Evolutionary conservation across 2,888 invertebrate genomes (phyloP).

Genomic region (Agrochola macilenta): DNA sequence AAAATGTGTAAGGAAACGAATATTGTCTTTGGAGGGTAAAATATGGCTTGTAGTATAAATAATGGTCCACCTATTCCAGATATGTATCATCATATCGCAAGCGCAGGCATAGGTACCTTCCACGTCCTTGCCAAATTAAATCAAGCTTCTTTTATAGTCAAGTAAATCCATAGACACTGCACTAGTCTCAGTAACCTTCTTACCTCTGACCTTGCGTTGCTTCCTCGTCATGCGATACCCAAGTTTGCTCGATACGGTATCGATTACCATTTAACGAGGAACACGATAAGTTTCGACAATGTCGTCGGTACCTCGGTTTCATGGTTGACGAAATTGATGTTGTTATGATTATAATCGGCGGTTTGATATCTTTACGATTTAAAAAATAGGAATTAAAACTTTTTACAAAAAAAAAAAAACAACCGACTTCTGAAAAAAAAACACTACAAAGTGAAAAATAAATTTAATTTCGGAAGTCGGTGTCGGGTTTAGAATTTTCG

Average conservation of each 20-base stretch:
- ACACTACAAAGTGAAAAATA: too few relatives aligned
- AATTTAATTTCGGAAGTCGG: too few relatives aligned
- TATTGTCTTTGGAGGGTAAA: too few relatives aligned
- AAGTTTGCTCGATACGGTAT: slow-evolving; percentile 65
- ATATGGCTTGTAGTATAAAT: not conserved
- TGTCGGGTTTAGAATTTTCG: too few relatives aligned
- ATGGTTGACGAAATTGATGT: slow-evolving; percentile 25
- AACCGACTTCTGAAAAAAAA: too few relatives aligned
- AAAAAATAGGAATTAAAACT: too few relatives aligned
- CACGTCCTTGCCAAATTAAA: not conserved
- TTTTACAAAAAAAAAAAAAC: too few relatives aligned
- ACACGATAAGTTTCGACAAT: slow-evolving; percentile 45
- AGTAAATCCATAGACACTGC: slow-evolving; percentile 34
- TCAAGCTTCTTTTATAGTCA: not conserved
- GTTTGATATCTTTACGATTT: slow-evolving; percentile 18
- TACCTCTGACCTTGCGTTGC: slow-evolving; percentile 58
- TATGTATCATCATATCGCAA: too few relatives aligned
- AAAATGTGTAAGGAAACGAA: too few relatives aligned
- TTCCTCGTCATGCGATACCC: slow-evolving; percentile 65
- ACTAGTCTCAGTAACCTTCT: slow-evolving; percentile 36
- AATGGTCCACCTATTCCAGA: not conserved
- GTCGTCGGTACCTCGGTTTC: slow-evolving; percentile 11
- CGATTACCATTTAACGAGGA: slow-evolving; percentile 59
- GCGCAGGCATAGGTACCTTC: too few relatives aligned
- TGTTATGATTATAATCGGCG: slow-evolving; percentile 9